These are phyloP conservation scores for Leuciscus idus DNA, from an alignment of 2,113 vertebrate genomes.

Conservation along the genomic window DNA sequence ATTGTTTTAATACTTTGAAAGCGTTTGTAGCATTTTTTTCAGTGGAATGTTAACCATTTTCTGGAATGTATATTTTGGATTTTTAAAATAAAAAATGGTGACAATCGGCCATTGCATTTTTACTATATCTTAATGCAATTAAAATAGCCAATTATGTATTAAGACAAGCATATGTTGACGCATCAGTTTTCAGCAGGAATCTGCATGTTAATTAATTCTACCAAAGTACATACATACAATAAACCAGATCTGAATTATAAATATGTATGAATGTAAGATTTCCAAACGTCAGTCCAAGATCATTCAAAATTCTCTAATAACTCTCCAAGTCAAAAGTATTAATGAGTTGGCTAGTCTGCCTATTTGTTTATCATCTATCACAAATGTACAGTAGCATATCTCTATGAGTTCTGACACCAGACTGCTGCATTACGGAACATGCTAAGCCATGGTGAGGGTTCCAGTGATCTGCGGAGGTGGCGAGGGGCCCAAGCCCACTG, in stretches of 20 bases:
- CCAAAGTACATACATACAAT: neutral
- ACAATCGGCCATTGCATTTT: neutral
- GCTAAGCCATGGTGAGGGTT: slow-evolving; percentile 82
- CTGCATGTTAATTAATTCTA: neutral
- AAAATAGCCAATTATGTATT: neutral
- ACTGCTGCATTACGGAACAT: slow-evolving; percentile 86
- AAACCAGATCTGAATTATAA: neutral
- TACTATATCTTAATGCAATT: neutral
- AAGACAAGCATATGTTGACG: neutral
- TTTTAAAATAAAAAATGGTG: neutral
- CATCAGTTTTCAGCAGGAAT: neutral
- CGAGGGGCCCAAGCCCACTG: slow-evolving; percentile 88
- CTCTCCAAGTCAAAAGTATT: too few relatives aligned
- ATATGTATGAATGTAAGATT: neutral
- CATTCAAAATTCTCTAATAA: neutral
- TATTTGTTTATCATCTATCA: neutral
- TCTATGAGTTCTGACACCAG: slow-evolving; percentile 75
- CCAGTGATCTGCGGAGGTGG: slow-evolving; percentile 68
- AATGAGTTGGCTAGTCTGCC: neutral
- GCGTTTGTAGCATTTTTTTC: neutral
- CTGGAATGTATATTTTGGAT: slow-evolving; percentile 12
- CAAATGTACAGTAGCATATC: neutral
- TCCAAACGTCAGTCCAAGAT: neutral
- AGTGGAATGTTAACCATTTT: neutral
- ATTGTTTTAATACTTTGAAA: slow-evolving; percentile 6